Base-by-base conservation (phyloP, 2,113 vertebrate species). In the Callipepla squamata region DNA sequence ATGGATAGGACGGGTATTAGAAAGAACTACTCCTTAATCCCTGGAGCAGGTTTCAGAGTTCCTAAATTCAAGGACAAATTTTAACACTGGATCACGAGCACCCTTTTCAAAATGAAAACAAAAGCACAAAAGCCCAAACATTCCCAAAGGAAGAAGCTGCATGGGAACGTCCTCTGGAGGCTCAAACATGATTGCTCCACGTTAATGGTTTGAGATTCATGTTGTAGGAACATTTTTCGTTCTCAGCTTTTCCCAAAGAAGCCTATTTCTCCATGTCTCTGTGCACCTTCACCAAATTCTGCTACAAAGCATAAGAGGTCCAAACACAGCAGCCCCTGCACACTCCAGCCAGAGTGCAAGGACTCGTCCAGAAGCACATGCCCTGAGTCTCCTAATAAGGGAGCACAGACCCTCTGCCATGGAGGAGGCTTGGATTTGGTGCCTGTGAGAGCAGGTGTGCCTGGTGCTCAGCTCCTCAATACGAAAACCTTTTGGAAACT, bases 301-400 rank as follows among this genome's bases (percentile, higher is more conserved):
- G 59, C 23, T 59, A 65, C 58, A 90, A 70, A 89, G 34, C 13
- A 80, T 26, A 92, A 80, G 23, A n/a, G n/a, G 40, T 82, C 28
- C 86, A 62, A n/a, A 25, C 15, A 1, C 58, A 51, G 47, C 51
- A 89, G 25, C 25, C 55, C 42, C 73, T 80, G 3, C 1, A 25
- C 1, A 4, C 18, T 84, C 62, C 42, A 8, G 38, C 11, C 0
- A 1, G 70, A 58, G 66, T 40, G 18, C 1, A 4, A 67, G 28
- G 36, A 9, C 50, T 80, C 66, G 44, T 68, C 76, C 70, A 30
- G 34, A 50, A 48, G 58, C 2, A 4, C 32, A 21, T n/a, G 48
- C 23, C n/a, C 12, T 0, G 0, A 12, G 32, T 58, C 70, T 30
- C 23, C 22, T 1, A 1, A 78, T 57, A 45, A 68, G 11, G 14